phyloP scores from a whole-genome alignment of 1,140 invertebrate species.

The Euwallacea fornicatus region DNA sequence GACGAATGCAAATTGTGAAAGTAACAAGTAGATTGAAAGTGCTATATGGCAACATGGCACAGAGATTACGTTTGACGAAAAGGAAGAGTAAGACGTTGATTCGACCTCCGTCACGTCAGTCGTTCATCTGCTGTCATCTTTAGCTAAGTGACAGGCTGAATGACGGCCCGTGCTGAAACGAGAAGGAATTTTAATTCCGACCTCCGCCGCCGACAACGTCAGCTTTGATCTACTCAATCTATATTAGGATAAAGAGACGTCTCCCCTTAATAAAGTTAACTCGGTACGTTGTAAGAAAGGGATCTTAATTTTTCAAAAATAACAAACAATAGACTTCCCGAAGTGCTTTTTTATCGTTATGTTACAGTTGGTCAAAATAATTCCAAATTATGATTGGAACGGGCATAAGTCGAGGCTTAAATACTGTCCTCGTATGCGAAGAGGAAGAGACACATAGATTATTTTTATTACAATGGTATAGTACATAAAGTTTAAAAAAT shows the following conservation, averaged over 20 bases:
- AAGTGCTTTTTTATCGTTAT: not conserved
- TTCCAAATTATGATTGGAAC: too few relatives aligned
- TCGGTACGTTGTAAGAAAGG: not conserved
- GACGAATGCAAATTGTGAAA: too few relatives aligned
- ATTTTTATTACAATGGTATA: not conserved
- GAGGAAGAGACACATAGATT: not conserved
- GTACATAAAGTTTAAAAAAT: not conserved
- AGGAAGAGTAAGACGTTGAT: conserved; percentile 30
- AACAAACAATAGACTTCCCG: not conserved
- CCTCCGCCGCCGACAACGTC: conserved; percentile 9
- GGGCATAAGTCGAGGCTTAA: too few relatives aligned
- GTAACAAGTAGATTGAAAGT: too few relatives aligned
- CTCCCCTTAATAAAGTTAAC: not conserved
- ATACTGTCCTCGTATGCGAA: too few relatives aligned
- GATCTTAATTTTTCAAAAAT: not conserved
- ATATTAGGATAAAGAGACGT: not conserved
- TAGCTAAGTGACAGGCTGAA: conserved; percentile 34
- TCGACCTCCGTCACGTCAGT: conserved; percentile 37
- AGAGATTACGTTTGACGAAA: conserved; percentile 19
- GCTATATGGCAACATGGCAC: too few relatives aligned
- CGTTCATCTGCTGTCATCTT: conserved; percentile 36
- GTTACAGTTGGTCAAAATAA: not conserved
- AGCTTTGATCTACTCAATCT: conserved; percentile 11
- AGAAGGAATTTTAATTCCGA: conserved; percentile 35
- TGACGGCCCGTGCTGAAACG: conserved; percentile 31